Conservation (phyloP, 2,113 vertebrate genomes). For the Podilymbus podiceps region DNA sequence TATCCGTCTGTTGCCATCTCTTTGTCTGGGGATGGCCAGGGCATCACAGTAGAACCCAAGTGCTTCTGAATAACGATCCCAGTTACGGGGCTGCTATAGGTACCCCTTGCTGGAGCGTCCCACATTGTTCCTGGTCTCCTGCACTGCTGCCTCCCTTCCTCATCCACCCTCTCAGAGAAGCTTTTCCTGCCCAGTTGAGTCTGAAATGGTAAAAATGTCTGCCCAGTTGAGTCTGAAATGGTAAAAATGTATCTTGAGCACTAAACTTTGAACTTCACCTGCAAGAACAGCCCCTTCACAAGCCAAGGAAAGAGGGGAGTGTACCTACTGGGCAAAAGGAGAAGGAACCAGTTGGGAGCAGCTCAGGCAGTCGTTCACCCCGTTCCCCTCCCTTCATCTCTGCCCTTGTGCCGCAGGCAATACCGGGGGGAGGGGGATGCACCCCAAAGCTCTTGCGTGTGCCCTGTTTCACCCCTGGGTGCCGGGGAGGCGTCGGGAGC, state of each 20-base stretch:
- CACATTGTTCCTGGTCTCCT: neutral
- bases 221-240: neutral
- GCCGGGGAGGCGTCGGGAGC: neutral
- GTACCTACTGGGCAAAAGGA: neutral
- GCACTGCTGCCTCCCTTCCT: neutral
- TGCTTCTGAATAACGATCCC: rapidly evolving
- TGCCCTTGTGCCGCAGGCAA: neutral
- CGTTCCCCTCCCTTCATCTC: rapidly evolving
- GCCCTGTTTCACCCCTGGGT: neutral
- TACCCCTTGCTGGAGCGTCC: rapidly evolving
- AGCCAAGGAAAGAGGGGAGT: neutral
- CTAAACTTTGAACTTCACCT: neutral
- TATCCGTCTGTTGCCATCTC: neutral
- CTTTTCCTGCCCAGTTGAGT: neutral
- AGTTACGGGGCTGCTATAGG: neutral
- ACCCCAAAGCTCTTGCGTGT: neutral
- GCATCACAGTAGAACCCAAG: neutral
- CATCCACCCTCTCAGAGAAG: neutral
- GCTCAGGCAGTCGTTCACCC: neutral
- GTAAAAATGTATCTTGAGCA: neutral
- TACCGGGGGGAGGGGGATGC: no score
- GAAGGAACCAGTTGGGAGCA: neutral
- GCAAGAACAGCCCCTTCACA: neutral
- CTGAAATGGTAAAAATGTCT: neutral
- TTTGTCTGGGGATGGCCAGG: rapidly evolving